Percentiles rank a stretch among this genome's conserved stretches.
Conservation (phyloP, 23 tunicate genomes). For the Styela plicata region DNA sequence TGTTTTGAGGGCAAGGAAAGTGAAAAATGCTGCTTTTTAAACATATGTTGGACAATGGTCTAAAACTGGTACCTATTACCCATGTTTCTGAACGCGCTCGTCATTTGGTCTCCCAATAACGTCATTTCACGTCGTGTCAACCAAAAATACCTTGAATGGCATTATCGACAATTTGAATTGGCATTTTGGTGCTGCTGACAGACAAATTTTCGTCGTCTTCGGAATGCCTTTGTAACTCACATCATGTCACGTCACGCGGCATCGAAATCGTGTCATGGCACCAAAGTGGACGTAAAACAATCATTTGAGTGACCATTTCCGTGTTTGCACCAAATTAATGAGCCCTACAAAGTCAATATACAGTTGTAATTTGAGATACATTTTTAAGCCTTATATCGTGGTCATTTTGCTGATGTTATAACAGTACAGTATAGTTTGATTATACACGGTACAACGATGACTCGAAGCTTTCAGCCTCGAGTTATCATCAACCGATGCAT, state of each 20-base stretch:
- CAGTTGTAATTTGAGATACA: neutral
- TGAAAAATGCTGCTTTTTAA: too few relatives aligned
- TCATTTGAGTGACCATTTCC: neutral
- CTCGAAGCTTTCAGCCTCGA: neutral
- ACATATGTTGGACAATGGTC: too few relatives aligned
- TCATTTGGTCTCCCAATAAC: too few relatives aligned
- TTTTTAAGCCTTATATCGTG: neutral
- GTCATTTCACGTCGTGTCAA: too few relatives aligned
- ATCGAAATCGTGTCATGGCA: neutral
- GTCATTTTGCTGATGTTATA: neutral
- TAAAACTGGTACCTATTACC: too few relatives aligned
- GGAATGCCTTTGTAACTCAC: too few relatives aligned
- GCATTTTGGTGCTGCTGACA: neutral
- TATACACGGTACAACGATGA: too few relatives aligned
- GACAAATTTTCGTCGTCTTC: neutral
- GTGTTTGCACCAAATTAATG: neutral
- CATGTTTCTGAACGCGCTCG: too few relatives aligned
- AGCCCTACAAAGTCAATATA: neutral
- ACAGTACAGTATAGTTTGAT: too few relatives aligned
- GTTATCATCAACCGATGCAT: neutral
- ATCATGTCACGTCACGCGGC: neutral
- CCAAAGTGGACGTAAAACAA: neutral
- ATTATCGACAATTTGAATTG: neutral
- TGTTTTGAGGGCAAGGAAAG: too few relatives aligned
- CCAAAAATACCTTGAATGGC: too few relatives aligned